Percentiles rank a stretch among this genome's conserved stretches.
phyloP scores from a whole-genome alignment of 2,113 vertebrate genomes.

The Corythaixoides concolor region DNA sequence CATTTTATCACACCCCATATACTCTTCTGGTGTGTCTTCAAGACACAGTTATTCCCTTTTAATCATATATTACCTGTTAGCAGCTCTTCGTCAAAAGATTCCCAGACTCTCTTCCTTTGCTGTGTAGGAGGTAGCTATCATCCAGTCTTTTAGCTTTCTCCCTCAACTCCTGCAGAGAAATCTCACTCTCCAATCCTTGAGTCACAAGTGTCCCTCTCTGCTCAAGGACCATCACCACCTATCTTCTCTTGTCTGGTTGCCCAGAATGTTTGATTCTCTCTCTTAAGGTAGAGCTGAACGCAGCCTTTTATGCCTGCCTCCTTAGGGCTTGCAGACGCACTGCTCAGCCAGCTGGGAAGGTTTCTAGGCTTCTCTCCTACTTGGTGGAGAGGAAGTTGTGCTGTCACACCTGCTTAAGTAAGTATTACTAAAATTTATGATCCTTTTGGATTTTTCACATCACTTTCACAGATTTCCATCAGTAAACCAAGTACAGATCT shows the following conservation, averaged over 20 bases:
- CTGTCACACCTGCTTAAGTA: neutral
- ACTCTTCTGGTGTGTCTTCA: neutral
- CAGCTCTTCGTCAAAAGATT: neutral
- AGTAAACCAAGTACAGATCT: neutral
- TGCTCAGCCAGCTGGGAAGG: neutral
- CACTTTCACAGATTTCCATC: neutral
- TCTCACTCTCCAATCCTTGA: neutral
- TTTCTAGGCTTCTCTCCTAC: neutral
- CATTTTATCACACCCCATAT: conserved; percentile 1
- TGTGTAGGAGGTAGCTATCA: neutral
- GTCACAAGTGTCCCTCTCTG: neutral
- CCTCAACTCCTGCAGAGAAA: neutral
- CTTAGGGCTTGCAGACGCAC: rapidly evolving
- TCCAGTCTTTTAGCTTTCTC: conserved; percentile 3
- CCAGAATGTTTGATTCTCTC: neutral
- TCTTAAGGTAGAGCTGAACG: neutral
- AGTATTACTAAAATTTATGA: neutral
- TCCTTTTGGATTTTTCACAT: neutral
- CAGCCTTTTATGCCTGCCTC: neutral
- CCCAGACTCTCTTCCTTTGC: neutral
- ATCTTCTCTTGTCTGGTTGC: neutral
- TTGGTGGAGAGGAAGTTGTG: neutral
- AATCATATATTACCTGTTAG: conserved; percentile 30
- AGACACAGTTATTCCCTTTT: conserved; percentile 27
- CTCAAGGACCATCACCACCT: neutral